phyloP scores from a whole-genome alignment of 1,140 invertebrate species.

The Cryptotermes secundus region DNA sequence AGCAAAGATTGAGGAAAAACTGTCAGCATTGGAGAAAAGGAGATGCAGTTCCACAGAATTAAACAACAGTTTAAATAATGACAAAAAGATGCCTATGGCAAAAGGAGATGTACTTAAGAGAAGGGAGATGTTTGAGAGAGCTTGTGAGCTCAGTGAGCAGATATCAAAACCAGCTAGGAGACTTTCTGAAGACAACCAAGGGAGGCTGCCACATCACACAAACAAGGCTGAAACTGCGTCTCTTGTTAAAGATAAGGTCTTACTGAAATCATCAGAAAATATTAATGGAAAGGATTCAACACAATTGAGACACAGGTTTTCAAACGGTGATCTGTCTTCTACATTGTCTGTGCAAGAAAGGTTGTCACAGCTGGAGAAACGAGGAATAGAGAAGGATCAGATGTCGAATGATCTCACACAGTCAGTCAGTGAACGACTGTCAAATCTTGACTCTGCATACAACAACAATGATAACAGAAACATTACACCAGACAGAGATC shows the following conservation, averaged over 20 bases:
- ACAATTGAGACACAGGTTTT: not conserved
- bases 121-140: conserved; percentile 67
- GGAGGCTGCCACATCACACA: conserved; percentile 26
- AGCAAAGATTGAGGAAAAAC: conserved; percentile 24
- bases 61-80: not conserved
- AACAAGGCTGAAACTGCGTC: not conserved
- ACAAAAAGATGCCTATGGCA: conserved; percentile 54
- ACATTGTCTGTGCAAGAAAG: conserved; percentile 35
- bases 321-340: conserved; percentile 29
- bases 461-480: too few relatives aligned
- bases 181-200: conserved; percentile 8
- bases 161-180: conserved; percentile 10
- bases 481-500: too few relatives aligned
- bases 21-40: conserved; percentile 26
- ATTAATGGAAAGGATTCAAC: conserved; percentile 21
- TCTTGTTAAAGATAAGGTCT: conserved; percentile 36
- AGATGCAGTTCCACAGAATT: not conserved
- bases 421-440: too few relatives aligned
- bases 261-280: conserved; percentile 33
- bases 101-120: conserved; percentile 81
- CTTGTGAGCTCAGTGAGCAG: conserved; percentile 44
- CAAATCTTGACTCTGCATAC: too few relatives aligned
- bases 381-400: not conserved
- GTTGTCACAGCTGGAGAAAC: too few relatives aligned
- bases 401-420: not conserved